phyloP scores from a whole-genome alignment of 1,140 invertebrate genomes.

The Musca vetustissima region DNA sequence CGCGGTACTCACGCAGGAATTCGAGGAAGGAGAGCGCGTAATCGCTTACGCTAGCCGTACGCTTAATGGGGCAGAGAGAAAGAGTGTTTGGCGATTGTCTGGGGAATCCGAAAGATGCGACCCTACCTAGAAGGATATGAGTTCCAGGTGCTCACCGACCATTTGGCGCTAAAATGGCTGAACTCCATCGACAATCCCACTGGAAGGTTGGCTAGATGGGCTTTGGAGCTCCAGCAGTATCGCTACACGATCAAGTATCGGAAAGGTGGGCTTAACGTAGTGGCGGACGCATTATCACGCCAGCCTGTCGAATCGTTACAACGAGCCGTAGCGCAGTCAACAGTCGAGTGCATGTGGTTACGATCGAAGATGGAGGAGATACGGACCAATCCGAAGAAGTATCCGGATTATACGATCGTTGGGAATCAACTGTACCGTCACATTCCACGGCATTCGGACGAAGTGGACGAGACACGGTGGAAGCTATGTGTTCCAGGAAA shows the following conservation, averaged over 20 bases:
- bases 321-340: slow-evolving; percentile 34
- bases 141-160: slow-evolving; percentile 26
- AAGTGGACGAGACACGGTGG: not conserved
- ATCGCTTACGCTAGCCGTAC: slow-evolving; percentile 39
- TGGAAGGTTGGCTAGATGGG: slow-evolving; percentile 30
- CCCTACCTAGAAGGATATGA: slow-evolving; percentile 24
- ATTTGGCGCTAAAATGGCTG: slow-evolving; percentile 49
- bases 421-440: not conserved
- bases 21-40: slow-evolving; percentile 32
- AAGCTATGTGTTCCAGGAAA: not conserved
- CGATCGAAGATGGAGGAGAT: slow-evolving; percentile 31
- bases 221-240: slow-evolving; percentile 34
- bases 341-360: slow-evolving; percentile 19
- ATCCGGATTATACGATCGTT: not conserved
- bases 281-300: too few species aligned
- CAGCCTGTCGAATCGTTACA: slow-evolving; percentile 29
- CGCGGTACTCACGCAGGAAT: slow-evolving; percentile 36
- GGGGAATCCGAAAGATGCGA: slow-evolving; percentile 18
- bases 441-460: not conserved
- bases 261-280: too few species aligned
- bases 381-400: slow-evolving; percentile 28
- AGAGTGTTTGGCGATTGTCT: slow-evolving; percentile 57
- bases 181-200: slow-evolving; percentile 40
- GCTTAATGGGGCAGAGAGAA: slow-evolving; percentile 36
- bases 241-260: slow-evolving; percentile 20